Base-by-base conservation (phyloP, 2,797 vertebrate species). In the Bufotes viridis region DNA sequence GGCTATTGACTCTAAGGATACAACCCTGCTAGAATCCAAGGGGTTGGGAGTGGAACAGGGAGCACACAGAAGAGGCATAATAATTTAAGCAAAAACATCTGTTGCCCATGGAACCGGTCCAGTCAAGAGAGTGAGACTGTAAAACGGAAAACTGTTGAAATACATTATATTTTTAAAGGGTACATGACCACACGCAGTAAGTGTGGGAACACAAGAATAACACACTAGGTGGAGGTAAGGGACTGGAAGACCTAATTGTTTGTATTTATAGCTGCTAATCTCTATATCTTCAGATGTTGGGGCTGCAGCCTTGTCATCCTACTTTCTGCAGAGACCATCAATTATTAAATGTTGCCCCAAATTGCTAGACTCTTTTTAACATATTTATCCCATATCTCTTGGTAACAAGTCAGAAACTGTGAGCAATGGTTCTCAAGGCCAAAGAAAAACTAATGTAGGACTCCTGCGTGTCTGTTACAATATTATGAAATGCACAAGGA, bases 171-270 rank as follows among this genome's bases (percentile, higher is more conserved):
- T 29, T 29, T 29, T 29, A 29, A 29, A 29, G 29, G 29, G 29
- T 29, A 29, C 29, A 29, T 29, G 29, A 29, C 29, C 29, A 29
- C 29, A 29, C 2, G 29, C 74, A 76, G 11, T 10, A n/a, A 22
- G 72, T 75, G 29, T 29, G 29, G 29, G 72, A 22, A 55, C 22
- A 76, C n/a, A 7, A 76, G 11, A 55, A 76, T 53, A 26, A 14
- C 75, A 74, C 86, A 87, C 86, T 80, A 87, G 78, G 69, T 87
- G 85, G 85, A n/a, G 78, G 24, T 42, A 81, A 22, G 58, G 60
- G 83, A 60, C 49, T 26, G 88, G 80, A 88, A 86, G 1, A 7
- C 67, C 49, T 58, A 5, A 51, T 14, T 12, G 6, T 13, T 34
- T 14, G 2, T 57, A 75, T 49, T 72, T 61, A 42, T 22, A 61